phyloP scores from a whole-genome alignment of 2,113 vertebrate species.

The Sitta europaea region DNA sequence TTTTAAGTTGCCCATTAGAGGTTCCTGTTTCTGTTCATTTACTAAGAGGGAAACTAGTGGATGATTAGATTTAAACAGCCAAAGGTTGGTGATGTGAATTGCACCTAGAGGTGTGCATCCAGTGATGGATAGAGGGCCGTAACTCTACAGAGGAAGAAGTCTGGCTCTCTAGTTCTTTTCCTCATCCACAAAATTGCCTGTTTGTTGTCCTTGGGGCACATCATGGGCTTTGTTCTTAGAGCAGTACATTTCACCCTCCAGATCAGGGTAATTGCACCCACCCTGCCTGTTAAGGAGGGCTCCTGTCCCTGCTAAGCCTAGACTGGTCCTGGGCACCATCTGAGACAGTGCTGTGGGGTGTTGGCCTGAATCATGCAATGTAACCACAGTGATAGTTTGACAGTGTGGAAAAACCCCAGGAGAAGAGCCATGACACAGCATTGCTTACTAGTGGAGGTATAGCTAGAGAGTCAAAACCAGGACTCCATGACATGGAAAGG shows the following conservation, averaged over 20 bases:
- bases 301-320: not conserved
- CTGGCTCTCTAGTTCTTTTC: not conserved
- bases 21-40: constrained; percentile 24
- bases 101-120: not conserved
- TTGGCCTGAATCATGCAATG: not conserved
- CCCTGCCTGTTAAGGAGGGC: not conserved
- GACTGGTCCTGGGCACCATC: not conserved
- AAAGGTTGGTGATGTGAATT: not conserved
- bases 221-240: not conserved
- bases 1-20: constrained; percentile 21
- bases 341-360: rapidly evolving
- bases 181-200: not conserved
- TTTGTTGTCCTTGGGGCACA: not conserved
- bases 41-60: not conserved
- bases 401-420: not conserved
- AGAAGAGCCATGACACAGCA: not conserved
- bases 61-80: not conserved
- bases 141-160: not conserved
- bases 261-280: not conserved
- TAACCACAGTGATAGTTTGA: not conserved
- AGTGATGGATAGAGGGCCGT: rapidly evolving
- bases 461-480: not conserved
- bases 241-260: not conserved
- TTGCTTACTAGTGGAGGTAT: not conserved
- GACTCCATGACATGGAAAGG: rapidly evolving